Evolutionary conservation across 2,888 invertebrate species (phyloP), one percentile per base, ranked within the genome.

Genomic region (Cabera pusaria): DNA sequence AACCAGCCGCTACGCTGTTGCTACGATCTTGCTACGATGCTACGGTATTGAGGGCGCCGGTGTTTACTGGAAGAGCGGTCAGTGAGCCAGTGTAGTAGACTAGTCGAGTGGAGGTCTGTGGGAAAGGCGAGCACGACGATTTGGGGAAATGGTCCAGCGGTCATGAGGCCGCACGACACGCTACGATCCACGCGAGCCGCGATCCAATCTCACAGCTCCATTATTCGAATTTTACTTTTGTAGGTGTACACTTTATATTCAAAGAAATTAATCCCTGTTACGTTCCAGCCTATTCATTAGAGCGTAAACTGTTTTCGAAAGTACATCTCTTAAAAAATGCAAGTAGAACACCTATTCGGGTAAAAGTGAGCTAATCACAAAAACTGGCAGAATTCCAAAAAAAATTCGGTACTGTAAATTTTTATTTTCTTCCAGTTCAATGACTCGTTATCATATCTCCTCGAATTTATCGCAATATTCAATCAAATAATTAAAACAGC

Each of bases 391-490:
- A 12, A 18, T 29, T 14, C 6, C 10, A 9, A n/a, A 29, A 6
- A n/a, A 14, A 12, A 6, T 14, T 9, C 6, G 8, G 10, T 20
- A 7, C 20, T 7, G 16, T 17, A 21, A 21, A 44, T 34, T 45
- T 52, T 59, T 68, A 67, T 68, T 70, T 67, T 52, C 59, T 67
- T 78, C 73, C 78, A 77, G 86, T 83, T 85, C 81, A 78, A 61
- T 70, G 77, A 80, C 84, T 65, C 57, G 67, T 82, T 77, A 86
- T 85, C 84, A 57, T 59, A 64, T 82, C 60, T 59, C 86, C 86
- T 86, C 87, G 86, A 72, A 72, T 52, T 74, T 78, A 78, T 84
- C 77, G 52, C 53, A 40, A 49, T 69, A 62, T 62, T 74, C 65
- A 72, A 56, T 62, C 46, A 68, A 72, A 65, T 59, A 63, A 64